Base-by-base conservation (phyloP, 2,888 invertebrate species). In the Napeogenes inachia region DNA sequence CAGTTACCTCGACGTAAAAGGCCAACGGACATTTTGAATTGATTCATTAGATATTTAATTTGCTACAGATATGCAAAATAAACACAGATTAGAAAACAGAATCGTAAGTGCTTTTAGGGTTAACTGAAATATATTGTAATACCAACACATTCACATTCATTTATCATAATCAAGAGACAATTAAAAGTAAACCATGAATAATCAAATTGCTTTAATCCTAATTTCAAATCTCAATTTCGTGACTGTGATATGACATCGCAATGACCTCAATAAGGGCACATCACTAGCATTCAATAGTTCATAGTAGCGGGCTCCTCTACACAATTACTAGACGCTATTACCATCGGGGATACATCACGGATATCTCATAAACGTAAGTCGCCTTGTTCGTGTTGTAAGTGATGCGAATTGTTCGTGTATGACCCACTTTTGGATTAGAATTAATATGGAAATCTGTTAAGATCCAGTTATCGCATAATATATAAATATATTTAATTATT, bases 11-110 rank as follows among this genome's bases (percentile, higher is more conserved):
- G 61, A 65, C 62, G 59, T 62, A 65, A 67, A 68, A 68, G 71
- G 70, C 71, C 74, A 72, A 70, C 68, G 71, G 69, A 76, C 63
- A 77, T 75, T 74, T 75, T 77, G 77, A 84, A 86, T 84, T 84
- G 84, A 86, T 85, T 85, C 86, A 85, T 87, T 86, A 82, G 75
- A 82, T 85, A 79, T 81, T 84, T 82, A 85, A 85, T 75, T 21
- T 21, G 21, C 75, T 73, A 70, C 71, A 69, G 86, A 87, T 88
- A 88, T 86, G 85, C 85, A 81, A 85, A 85, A 70, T 42, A 35
- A 5, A 35, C 35, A 6, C 35, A 35, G 35, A 35, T 5, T 35
- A 35, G 35, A 35, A 35, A 6, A 35, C 35, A 35, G 6, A 35
- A 35, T 35, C 6, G 8, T 3, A 42, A 42, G 2, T 12, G 10